These are phyloP conservation scores for Stomorhina lunata DNA, from an alignment of 2,888 invertebrate genomes.

Conservation along the genomic window DNA sequence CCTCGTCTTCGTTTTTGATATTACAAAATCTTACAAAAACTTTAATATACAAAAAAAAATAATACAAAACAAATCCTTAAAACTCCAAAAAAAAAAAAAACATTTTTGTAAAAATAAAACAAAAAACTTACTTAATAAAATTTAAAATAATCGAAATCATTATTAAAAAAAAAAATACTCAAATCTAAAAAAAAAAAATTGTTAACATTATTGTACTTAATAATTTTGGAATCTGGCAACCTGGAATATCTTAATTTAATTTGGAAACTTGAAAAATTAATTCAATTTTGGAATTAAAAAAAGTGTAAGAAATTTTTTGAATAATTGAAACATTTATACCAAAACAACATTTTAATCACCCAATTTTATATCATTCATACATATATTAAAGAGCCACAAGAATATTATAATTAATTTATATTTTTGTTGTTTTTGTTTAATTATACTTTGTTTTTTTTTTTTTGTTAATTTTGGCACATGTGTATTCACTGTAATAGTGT, in stretches of 20 bases:
- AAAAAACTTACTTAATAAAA: background rate
- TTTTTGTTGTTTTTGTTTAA: conserved; percentile 14
- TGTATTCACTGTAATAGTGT: conserved; percentile 45
- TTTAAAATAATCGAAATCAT: conserved; percentile 30
- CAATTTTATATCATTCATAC: too few relatives aligned
- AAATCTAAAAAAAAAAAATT: conserved; percentile 21
- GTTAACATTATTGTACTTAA: conserved; percentile 34
- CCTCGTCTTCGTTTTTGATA: conserved; percentile 10
- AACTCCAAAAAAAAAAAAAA: background rate
- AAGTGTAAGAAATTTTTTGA: conserved; percentile 22
- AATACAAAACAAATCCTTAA: background rate
- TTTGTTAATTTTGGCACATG: conserved; percentile 60
- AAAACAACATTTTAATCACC: too few relatives aligned
- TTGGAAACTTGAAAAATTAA: conserved; percentile 1
- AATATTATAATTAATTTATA: conserved; percentile 40
- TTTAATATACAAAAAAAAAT: background rate
- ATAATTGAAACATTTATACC: too few relatives aligned
- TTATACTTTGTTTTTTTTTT: background rate
- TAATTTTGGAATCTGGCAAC: too few relatives aligned
- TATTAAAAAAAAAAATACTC: background rate
- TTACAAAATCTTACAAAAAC: background rate
- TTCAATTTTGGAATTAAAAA: background rate
- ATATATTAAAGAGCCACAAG: conserved; percentile 18
- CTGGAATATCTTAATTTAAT: too few relatives aligned
- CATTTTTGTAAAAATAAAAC: background rate